Evolutionary conservation across 2,888 invertebrate species (phyloP).

Genomic region (Scotopteryx bipunctaria): DNA sequence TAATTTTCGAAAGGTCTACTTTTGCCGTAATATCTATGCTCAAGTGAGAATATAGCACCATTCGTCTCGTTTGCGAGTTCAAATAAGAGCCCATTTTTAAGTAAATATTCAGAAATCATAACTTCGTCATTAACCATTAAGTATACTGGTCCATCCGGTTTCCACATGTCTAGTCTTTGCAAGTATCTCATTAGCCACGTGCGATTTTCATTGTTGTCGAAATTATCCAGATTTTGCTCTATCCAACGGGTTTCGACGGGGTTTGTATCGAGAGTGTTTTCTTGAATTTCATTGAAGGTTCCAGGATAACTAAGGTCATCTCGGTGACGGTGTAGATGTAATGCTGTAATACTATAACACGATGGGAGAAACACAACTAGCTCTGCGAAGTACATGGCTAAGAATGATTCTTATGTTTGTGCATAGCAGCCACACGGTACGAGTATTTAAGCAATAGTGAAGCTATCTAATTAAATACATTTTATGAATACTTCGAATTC

Average conservation of each 20-base stretch:
- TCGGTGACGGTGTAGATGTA: constrained; percentile 47
- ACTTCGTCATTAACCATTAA: constrained; percentile 66
- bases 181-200: constrained; percentile 71
- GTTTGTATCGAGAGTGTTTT: constrained; percentile 41
- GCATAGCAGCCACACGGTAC: constrained; percentile 1
- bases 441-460: constrained; percentile 11
- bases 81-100: constrained; percentile 59
- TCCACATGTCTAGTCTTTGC: constrained; percentile 60
- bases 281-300: constrained; percentile 43
- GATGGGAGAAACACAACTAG: too few species aligned
- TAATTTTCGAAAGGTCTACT: constrained; percentile 61
- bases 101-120: constrained; percentile 51
- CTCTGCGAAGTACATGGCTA: constrained; percentile 19
- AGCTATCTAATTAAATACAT: too few species aligned
- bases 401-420: constrained; percentile 1
- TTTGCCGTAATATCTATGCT: constrained; percentile 73
- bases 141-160: constrained; percentile 60
- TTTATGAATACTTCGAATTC: constrained; percentile 13
- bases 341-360: constrained; percentile 39
- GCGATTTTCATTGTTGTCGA: constrained; percentile 52
- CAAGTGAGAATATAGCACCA: constrained; percentile 65
- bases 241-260: constrained; percentile 54
- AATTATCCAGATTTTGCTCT: constrained; percentile 66
- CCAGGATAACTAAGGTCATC: constrained; percentile 50
- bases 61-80: constrained; percentile 70